phyloP scores from a whole-genome alignment of 2,888 invertebrate species.

The Ornithoptera alexandrae region DNA sequence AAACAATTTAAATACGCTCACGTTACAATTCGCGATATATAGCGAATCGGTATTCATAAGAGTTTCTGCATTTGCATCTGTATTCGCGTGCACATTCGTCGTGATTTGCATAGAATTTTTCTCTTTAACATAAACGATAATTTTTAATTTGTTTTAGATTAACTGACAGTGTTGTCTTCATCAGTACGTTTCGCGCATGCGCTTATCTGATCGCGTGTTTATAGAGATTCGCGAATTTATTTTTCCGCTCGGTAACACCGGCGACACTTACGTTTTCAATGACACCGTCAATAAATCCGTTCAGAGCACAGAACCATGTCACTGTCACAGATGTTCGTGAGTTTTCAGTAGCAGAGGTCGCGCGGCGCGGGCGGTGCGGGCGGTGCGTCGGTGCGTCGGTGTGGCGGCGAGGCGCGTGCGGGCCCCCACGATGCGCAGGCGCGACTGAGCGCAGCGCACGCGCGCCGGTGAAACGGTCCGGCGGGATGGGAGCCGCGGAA shows the following conservation, averaged over 20 bases:
- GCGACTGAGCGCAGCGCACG: slow-evolving; percentile 48
- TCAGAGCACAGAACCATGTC: slow-evolving; percentile 74
- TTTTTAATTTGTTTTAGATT: background rate
- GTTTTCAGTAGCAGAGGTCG: slow-evolving; percentile 35
- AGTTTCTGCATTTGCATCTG: slow-evolving; percentile 60
- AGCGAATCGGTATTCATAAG: slow-evolving; percentile 61
- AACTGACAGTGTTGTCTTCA: background rate
- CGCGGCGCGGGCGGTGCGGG: slow-evolving; percentile 29
- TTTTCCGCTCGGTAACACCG: slow-evolving; percentile 1
- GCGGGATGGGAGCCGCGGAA: slow-evolving; percentile 34
- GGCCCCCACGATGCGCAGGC: slow-evolving; percentile 49
- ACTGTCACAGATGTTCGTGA: slow-evolving; percentile 66
- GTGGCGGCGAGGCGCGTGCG: slow-evolving; percentile 47
- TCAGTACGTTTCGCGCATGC: background rate
- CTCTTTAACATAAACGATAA: background rate
- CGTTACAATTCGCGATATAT: slow-evolving; percentile 57
- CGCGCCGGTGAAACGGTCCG: slow-evolving; percentile 52
- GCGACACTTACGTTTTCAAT: slow-evolving; percentile 62
- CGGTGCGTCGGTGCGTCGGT: slow-evolving; percentile 41
- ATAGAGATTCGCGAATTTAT: background rate
- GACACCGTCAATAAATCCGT: slow-evolving; percentile 68
- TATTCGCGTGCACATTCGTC: slow-evolving; percentile 49
- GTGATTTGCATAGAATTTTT: background rate
- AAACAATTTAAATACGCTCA: slow-evolving; percentile 78
- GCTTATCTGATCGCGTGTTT: background rate